Percentiles rank a stretch among this genome's conserved stretches.
Conservation (phyloP, 2,797 vertebrate species). For the Enteromius fasciolatus region DNA sequence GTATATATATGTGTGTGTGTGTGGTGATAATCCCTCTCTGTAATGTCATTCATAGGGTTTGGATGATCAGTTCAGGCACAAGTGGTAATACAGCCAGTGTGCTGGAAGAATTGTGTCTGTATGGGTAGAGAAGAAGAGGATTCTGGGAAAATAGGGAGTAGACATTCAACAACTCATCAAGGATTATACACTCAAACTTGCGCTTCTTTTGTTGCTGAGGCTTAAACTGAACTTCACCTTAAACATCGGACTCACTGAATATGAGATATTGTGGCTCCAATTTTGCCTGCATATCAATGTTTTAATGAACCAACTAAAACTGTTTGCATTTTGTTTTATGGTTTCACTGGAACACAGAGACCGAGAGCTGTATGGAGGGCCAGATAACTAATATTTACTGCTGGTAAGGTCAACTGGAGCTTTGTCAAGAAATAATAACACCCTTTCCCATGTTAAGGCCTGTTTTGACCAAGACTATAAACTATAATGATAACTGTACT, state of each 20-base stretch:
- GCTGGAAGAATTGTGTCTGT: slow-evolving; percentile 72
- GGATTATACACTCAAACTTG: slow-evolving; percentile 36
- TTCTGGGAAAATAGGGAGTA: slow-evolving; percentile 19
- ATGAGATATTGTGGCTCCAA: neutral
- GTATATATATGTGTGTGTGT: slow-evolving; percentile 39
- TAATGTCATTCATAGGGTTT: slow-evolving; percentile 65
- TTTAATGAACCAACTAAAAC: slow-evolving; percentile 26
- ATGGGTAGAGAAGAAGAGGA: slow-evolving; percentile 11
- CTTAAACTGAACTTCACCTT: slow-evolving; percentile 28
- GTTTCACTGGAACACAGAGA: neutral
- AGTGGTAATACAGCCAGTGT: slow-evolving; percentile 71
- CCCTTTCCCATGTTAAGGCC: too few species aligned
- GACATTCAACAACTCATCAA: slow-evolving; percentile 29
- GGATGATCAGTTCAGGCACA: slow-evolving; percentile 65
- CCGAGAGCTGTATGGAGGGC: neutral
- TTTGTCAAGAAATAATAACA: neutral
- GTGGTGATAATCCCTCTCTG: slow-evolving; percentile 59
- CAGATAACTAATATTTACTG: neutral
- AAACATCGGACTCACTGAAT: neutral
- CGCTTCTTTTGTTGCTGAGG: slow-evolving; percentile 30
- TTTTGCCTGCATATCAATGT: neutral
- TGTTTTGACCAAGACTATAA: neutral
- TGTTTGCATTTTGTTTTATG: neutral
- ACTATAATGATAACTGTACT: neutral
- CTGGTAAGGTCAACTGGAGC: neutral